phyloP scores from a whole-genome alignment of 2,113 vertebrate species.

The Mungos mungo region DNA sequence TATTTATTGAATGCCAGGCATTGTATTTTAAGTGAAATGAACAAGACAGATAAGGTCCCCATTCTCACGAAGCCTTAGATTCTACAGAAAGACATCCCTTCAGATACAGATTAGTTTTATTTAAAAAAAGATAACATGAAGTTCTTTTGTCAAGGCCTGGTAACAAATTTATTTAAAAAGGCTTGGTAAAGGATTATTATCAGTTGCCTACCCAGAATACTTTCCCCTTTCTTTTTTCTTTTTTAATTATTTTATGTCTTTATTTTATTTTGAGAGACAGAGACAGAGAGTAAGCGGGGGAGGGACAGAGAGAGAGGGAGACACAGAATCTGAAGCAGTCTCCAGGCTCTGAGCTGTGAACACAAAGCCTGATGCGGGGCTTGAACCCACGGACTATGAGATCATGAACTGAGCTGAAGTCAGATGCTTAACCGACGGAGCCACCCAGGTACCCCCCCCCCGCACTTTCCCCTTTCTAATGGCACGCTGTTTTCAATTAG shows the following conservation, averaged over 20 bases:
- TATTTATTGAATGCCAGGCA: constrained; percentile 23
- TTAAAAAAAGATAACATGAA: background rate
- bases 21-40: background rate
- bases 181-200: background rate
- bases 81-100: constrained; percentile 32
- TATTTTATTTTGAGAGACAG: too few species aligned
- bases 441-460: too few species aligned
- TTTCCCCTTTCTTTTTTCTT: background rate
- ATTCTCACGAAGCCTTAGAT: background rate
- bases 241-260: too few species aligned
- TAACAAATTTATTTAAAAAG: background rate
- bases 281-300: too few species aligned
- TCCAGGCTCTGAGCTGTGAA: too few species aligned
- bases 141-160: background rate
- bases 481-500: background rate
- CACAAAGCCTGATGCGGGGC: too few species aligned
- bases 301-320: too few species aligned
- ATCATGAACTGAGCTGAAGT: too few species aligned
- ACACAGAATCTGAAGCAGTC: too few species aligned
- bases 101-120: background rate
- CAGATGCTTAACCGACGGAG: too few species aligned
- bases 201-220: background rate
- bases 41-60: background rate
- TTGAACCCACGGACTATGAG: too few species aligned
- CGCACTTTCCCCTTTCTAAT: background rate